Conservation (phyloP, 2,888 invertebrate genomes). For the Molanna angustata region DNA sequence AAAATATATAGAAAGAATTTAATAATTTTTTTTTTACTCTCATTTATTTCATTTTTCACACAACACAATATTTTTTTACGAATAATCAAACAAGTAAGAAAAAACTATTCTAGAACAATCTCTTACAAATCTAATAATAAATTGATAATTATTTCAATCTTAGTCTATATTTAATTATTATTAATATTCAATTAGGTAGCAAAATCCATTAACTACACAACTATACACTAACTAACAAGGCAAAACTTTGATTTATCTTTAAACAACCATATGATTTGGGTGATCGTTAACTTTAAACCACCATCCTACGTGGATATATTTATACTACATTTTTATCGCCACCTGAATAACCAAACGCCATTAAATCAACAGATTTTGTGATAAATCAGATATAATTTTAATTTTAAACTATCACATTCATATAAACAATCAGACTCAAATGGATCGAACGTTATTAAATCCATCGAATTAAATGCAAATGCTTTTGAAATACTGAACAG, state of each 20-base stretch:
- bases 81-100: conserved; percentile 9
- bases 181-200: conserved; percentile 21
- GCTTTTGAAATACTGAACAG: no score
- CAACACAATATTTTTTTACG: neutral
- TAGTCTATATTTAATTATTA: neutral
- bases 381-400: no score
- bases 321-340: no score
- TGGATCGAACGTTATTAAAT: no score
- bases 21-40: conserved; percentile 4
- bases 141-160: conserved; percentile 9
- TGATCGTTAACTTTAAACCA: conserved; percentile 19
- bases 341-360: no score
- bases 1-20: no score
- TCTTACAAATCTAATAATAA: conserved; percentile 14
- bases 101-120: conserved; percentile 11
- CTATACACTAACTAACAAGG: conserved; percentile 33
- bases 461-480: no score
- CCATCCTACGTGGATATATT: no score
- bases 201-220: conserved; percentile 25
- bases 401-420: no score
- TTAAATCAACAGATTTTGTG: no score
- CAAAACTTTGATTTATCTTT: conserved; percentile 32
- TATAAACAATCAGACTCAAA: no score
- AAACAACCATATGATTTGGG: conserved; percentile 33
- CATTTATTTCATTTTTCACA: conserved; percentile 1